phyloP scores from a whole-genome alignment of 2,888 invertebrate species.

The Augiades crinisus region DNA sequence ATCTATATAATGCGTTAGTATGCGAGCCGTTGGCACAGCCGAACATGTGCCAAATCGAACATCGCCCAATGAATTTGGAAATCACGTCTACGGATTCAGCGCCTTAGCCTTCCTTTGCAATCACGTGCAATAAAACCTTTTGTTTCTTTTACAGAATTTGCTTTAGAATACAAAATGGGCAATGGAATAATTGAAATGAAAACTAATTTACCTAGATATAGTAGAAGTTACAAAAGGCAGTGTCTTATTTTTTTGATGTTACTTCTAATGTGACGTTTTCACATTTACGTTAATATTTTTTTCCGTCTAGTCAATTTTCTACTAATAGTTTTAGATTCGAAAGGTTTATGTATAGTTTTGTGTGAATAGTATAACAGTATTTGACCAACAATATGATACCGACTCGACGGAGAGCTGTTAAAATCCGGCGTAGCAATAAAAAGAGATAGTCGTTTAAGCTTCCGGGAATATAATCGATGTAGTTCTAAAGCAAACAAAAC shows the following conservation, averaged over 20 bases:
- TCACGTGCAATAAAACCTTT: not conserved
- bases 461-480: no score
- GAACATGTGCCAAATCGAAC: slow-evolving; percentile 17
- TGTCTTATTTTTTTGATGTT: no score
- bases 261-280: no score
- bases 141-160: not conserved
- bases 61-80: slow-evolving; percentile 17
- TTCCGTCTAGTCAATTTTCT: no score
- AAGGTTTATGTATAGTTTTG: no score
- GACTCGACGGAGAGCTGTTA: not conserved
- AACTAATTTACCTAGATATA: no score
- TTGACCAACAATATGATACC: not conserved
- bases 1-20: slow-evolving; percentile 2
- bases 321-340: no score
- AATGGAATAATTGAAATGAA: no score
- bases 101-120: not conserved
- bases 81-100: not conserved
- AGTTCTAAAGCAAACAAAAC: not conserved
- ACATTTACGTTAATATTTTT: no score
- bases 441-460: not conserved
- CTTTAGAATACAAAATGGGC: no score
- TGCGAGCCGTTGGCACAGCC: slow-evolving; percentile 4
- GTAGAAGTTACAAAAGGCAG: no score
- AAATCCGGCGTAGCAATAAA: not conserved
- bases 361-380: not conserved